Evolutionary conservation across 2,113 vertebrate species (phyloP), one percentile per base, ranked within the genome.

Genomic region (Electrona antarctica): DNA sequence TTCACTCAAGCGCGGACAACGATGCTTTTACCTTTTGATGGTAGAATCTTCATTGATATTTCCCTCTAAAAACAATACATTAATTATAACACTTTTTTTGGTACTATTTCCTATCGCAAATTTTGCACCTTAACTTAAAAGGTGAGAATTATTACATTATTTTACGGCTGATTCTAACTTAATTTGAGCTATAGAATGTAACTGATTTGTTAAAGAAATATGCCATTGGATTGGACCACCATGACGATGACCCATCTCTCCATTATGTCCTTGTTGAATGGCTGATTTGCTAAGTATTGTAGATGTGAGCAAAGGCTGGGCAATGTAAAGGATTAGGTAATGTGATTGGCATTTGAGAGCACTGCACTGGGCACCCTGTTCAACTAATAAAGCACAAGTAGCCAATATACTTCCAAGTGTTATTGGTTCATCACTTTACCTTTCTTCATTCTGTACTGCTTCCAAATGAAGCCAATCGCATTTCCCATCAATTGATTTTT

Each of bases 321-420:
- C 50, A 8, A 13, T 11, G 1, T n/a, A 54, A n/a, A 54, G 51
- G 5, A 13, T 54, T 50, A 11, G 48, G 48, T 11, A 8, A 50
- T 12, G 51, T 54, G 51, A 12, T 54, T n/a, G 2, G 51, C 9
- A 13, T 12, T 54, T 12, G 51, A n/a, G 13, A 54, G 13, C 51
- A 54, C 13, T 57, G 48, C 62, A 41, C 28, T 64, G 29, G 48
- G 50, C 71, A 68, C 68, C 58, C 64, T 74, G 61, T 66, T 8
- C 56, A 74, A 71, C 55, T 9, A 64, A n/a, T 41, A 41, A 41
- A 41, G 33, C 33, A 41, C 33, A 41, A 41, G 33, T 41, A 41
- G 50, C 54, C 14, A 55, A 55, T 78, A 70, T 84, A 71, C 68
- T 67, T 77, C 21, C 45, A 58, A 21, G 9, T 82, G 61, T 79